Conservation (phyloP, 2,113 vertebrate genomes). For the Anser brachyrhynchus region DNA sequence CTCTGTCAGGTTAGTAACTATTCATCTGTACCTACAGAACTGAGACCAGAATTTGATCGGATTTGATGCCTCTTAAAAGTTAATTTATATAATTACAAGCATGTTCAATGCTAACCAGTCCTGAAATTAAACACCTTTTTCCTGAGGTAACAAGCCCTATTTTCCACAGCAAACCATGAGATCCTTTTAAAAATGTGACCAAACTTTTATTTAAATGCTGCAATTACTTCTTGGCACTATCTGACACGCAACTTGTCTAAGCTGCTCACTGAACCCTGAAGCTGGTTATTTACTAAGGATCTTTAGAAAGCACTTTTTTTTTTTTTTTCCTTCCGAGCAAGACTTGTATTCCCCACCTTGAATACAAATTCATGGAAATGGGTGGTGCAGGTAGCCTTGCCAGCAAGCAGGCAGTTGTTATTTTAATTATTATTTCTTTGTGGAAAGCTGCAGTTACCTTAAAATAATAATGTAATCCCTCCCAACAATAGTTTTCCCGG, state of each 20-base stretch:
- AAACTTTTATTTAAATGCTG: conserved; percentile 60
- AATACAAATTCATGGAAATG: conserved; percentile 75
- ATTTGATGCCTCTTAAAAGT: background rate
- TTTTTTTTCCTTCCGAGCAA: conserved; percentile 19
- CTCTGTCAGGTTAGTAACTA: background rate
- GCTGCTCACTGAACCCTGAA: conserved; percentile 69
- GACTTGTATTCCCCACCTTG: conserved; percentile 39
- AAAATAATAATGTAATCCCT: conserved; percentile 65
- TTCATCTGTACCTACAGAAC: background rate
- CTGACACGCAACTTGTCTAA: conserved; percentile 46
- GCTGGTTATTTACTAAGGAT: conserved; percentile 70
- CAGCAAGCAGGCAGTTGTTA: conserved; percentile 58
- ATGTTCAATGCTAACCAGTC: background rate
- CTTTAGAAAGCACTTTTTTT: conserved; percentile 32
- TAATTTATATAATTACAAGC: background rate
- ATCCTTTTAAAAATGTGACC: conserved; percentile 20
- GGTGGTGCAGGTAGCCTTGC: conserved; percentile 64
- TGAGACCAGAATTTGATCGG: background rate
- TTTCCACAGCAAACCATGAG: conserved; percentile 45
- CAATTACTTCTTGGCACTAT: conserved; percentile 57
- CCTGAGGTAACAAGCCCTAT: conserved; percentile 10
- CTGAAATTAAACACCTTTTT: background rate
- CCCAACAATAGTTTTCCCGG: conserved; percentile 43
- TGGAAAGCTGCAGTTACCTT: conserved; percentile 56
- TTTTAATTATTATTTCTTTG: conserved; percentile 68